Evolutionary conservation across 2,888 invertebrate genomes (phyloP), one percentile per base, ranked within the genome.

Genomic region (Ethmia dodecea): DNA sequence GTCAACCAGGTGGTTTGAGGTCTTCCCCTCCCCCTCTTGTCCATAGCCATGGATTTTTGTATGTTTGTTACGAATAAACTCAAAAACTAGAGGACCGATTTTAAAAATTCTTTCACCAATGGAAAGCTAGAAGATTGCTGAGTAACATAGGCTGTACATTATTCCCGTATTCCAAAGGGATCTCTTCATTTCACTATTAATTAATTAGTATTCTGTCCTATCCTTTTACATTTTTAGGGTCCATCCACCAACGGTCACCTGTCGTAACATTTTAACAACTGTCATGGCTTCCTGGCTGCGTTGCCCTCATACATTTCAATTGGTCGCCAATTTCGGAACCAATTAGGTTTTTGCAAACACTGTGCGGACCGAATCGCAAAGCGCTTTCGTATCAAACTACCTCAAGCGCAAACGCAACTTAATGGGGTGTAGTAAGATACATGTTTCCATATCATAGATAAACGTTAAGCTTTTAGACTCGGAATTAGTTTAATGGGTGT

Each of bases 401-500:
- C 12, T 22, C 22, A 22, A 22, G 22, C 22, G 9, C n/a, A 22
- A 22, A 22, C n/a, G 22, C n/a, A 4, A n/a, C 22, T 22, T 22
- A 22, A n/a, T n/a, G 9, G 22, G 8, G n/a, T 3, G 22, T n/a
- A 22, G 22, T 3, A 22, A 22, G 22, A 1, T 22, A 8, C n/a
- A 22, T 22, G n/a, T 1, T 22, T 22, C 9, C 4, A 8, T 22
- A n/a, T 8, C 22, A 20, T 20, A 5, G 20, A 20, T 22, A n/a
- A 22, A 22, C n/a, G 9, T n/a, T 9, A 22, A 22, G 22, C 8
- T 22, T n/a, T 34, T 15, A 9, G 15, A 26, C 6, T 9, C 13
- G 13, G 11, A 14, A 8, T 22, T 31, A 22, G 14, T 57, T 12
- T 11, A 53, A 70, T 61, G 63, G 53, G 77, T 70, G 60, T 60